A percentile compares a stretch with the other conserved stretches of the same genome.
These are phyloP conservation scores for Drosophila histrio DNA, from an alignment of 2,888 invertebrate species.

Conservation along the genomic window DNA sequence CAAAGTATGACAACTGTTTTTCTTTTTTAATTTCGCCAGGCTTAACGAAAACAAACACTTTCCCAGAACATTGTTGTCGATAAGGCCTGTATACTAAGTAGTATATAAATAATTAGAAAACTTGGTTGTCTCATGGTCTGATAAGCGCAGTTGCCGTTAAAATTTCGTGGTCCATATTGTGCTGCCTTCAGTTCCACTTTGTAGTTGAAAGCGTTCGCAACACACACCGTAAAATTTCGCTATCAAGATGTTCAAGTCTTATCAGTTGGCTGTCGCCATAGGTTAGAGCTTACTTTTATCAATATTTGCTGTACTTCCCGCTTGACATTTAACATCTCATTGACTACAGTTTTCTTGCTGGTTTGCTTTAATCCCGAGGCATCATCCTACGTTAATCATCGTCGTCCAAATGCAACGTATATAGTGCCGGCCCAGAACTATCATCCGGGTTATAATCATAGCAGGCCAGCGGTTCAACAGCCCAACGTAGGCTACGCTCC, in stretches of 20 bases:
- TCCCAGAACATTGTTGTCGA: background rate
- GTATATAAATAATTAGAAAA: background rate
- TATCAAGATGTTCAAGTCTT: constrained; percentile 46
- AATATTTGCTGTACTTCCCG: constrained; percentile 9
- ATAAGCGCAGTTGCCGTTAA: constrained; percentile 21
- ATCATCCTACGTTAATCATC: constrained; percentile 1
- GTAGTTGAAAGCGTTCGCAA: constrained; percentile 22
- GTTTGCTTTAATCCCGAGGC: constrained; percentile 30
- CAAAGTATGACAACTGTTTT: constrained; percentile 13
- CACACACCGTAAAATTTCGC: background rate
- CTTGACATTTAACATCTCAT: background rate
- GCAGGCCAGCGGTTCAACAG: background rate
- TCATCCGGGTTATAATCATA: background rate
- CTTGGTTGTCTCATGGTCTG: constrained; percentile 10
- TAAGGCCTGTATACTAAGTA: background rate
- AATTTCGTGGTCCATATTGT: constrained; percentile 4
- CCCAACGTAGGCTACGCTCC: constrained; percentile 13
- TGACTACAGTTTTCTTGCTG: constrained; percentile 40
- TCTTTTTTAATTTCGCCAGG: too few relatives aligned
- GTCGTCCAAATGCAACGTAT: constrained; percentile 40
- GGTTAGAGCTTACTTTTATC: constrained; percentile 39
- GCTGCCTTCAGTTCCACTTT: constrained; percentile 42
- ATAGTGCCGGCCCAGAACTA: constrained; percentile 28
- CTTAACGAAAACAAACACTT: constrained; percentile 9
- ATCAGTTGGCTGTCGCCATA: constrained; percentile 48